phyloP scores from a whole-genome alignment of 2,888 invertebrate genomes.

The Drymonia ruficornis region DNA sequence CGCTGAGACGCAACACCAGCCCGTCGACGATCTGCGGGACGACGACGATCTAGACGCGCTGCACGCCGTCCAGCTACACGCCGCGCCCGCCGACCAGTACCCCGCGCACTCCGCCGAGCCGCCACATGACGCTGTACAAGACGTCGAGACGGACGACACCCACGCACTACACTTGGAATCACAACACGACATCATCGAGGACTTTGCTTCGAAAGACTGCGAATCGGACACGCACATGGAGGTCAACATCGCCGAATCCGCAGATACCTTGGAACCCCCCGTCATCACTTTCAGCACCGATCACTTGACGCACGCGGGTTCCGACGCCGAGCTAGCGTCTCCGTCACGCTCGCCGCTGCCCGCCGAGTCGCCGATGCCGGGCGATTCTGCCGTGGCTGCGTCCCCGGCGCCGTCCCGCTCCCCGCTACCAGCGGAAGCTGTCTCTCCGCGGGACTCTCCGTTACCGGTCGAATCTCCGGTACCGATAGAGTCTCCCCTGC shows the following conservation, averaged over 20 bases:
- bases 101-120: conserved; percentile 39
- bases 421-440: conserved; percentile 1
- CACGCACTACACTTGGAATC: neutral
- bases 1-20: conserved; percentile 39
- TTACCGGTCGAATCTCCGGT: conserved; percentile 15
- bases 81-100: conserved; percentile 9
- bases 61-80: conserved; percentile 14
- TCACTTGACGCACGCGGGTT: conserved; percentile 20
- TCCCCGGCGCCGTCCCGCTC: neutral
- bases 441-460: conserved; percentile 8
- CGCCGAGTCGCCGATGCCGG: conserved; percentile 26
- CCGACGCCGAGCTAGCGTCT: conserved; percentile 14
- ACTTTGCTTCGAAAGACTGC: neutral
- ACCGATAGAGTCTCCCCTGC: conserved; percentile 34
- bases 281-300: conserved; percentile 37
- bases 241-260: neutral
- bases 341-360: conserved; percentile 16
- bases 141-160: conserved; percentile 7
- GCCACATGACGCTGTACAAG: conserved; percentile 32
- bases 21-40: conserved; percentile 25
- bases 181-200: neutral
- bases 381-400: conserved; percentile 19
- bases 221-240: neutral
- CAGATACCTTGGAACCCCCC: conserved; percentile 13
- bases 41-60: conserved; percentile 24